Conservation (phyloP, 2,888 invertebrate species). For the Hanleya hanleyi region DNA sequence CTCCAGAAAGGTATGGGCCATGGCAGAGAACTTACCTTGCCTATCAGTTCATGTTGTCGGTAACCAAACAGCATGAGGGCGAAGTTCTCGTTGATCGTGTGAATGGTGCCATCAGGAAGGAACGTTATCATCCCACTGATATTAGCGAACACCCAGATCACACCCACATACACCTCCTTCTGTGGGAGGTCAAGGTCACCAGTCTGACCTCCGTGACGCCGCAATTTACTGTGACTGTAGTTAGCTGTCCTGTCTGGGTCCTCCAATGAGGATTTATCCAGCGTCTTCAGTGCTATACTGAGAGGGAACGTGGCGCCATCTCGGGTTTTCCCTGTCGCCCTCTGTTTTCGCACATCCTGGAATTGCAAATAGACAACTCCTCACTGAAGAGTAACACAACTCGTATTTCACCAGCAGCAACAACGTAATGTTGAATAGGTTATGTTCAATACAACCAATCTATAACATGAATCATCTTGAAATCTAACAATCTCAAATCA, state of each 20-base stretch:
- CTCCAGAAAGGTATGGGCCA: too few species aligned
- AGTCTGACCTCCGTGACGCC: too few species aligned
- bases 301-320: conserved; percentile 80
- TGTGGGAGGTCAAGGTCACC: background rate
- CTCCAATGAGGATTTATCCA: background rate
- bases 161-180: conserved; percentile 49
- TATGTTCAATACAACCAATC: too few species aligned
- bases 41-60: conserved; percentile 78
- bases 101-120: conserved; percentile 79
- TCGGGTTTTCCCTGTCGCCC: conserved; percentile 80
- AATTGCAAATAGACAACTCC: background rate
- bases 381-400: too few species aligned
- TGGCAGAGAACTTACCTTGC: conserved; percentile 74
- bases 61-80: conserved; percentile 81
- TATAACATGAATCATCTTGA: too few species aligned
- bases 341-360: conserved; percentile 77
- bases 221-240: background rate
- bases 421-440: too few species aligned
- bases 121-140: conserved; percentile 81
- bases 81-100: conserved; percentile 81
- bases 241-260: background rate
- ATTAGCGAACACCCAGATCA: conserved; percentile 75
- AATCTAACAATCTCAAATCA: too few species aligned
- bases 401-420: too few species aligned
- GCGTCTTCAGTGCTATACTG: conserved; percentile 49